phyloP scores from a whole-genome alignment of 2,113 vertebrate species.

The Stercorarius parasiticus region DNA sequence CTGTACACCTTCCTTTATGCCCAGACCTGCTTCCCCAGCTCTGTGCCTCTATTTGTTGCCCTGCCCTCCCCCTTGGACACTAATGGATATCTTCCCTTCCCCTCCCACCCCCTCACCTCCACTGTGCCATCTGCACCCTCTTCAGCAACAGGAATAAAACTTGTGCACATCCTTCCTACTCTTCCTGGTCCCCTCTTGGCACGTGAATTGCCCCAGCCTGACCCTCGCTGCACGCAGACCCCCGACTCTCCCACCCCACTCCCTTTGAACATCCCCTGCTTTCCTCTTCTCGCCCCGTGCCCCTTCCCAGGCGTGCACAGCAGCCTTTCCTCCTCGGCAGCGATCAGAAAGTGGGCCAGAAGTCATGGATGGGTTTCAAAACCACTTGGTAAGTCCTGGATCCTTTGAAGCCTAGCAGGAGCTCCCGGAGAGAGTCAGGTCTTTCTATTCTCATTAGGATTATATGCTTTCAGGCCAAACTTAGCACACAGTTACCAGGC shows the following conservation, averaged over 20 bases:
- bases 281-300: not conserved
- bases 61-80: not conserved
- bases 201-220: rapidly evolving
- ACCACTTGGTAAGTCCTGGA: not conserved
- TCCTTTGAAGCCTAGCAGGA: slow-evolving; percentile 40
- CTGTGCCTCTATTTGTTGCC: not conserved
- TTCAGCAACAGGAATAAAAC: not conserved
- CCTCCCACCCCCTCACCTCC: not conserved
- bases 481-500: slow-evolving; percentile 41
- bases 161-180: not conserved
- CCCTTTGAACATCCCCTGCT: not conserved
- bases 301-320: not conserved
- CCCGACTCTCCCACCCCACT: not conserved
- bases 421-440: not conserved
- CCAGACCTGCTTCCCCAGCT: not conserved
- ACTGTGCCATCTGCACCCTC: not conserved
- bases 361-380: slow-evolving; percentile 59
- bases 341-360: slow-evolving; percentile 35
- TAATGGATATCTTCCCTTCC: not conserved
- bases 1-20: not conserved
- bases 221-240: rapidly evolving
- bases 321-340: not conserved
- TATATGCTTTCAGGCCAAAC: slow-evolving; percentile 25
- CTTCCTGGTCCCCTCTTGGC: not conserved
- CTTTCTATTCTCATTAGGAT: slow-evolving; percentile 53